Evolutionary conservation across 2,888 invertebrate species (phyloP), one percentile per base, ranked within the genome.

Genomic region (Stenodema calcarata): DNA sequence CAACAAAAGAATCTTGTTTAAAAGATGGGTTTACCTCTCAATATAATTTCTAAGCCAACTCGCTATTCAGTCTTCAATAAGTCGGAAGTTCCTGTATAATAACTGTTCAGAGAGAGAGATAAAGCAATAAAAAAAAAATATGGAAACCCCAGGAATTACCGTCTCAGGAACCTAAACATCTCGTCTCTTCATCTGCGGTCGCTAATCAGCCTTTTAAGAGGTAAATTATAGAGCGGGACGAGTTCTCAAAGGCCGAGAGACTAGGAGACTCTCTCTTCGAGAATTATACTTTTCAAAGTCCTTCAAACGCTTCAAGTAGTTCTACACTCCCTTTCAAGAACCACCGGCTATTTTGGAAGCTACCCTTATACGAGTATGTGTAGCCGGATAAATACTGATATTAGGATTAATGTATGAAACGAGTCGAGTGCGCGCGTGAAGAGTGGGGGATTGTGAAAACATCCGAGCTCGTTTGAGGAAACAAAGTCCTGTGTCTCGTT

Each of bases 141-240:
- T 35, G 23, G 47, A 62, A 62, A 62, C n/a, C 62, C 62, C 62
- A 23, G 62, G 27, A 23, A 62, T 23, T 50, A 62, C 62, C 62
- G 23, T 62, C 62, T 62, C 62, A 23, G 23, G 12, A 62, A 62
- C 23, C 27, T 62, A 23, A 62, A 62, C 23, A 62, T 62, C 62
- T 62, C 62, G 62, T 62, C 62, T 62, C 62, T 62, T 62, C 62
- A 62, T 62, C 62, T 73, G 73, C 73, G 73, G 73, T 35, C 73
- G 41, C 73, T 73, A 73, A 73, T 73, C 73, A 73, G 73, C 73
- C 41, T 73, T 73, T 73, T 73, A 73, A 73, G 41, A 73, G 35
- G 73, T 73, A 73, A 73, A 73, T 73, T 73, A 73, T 35, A 73
- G 73, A 73, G 73, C 73, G 73, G 73, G 73, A 9, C 62, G 62